Evolutionary conservation across 1,140 invertebrate species (phyloP).

Genomic region (Wasmannia auropunctata): DNA sequence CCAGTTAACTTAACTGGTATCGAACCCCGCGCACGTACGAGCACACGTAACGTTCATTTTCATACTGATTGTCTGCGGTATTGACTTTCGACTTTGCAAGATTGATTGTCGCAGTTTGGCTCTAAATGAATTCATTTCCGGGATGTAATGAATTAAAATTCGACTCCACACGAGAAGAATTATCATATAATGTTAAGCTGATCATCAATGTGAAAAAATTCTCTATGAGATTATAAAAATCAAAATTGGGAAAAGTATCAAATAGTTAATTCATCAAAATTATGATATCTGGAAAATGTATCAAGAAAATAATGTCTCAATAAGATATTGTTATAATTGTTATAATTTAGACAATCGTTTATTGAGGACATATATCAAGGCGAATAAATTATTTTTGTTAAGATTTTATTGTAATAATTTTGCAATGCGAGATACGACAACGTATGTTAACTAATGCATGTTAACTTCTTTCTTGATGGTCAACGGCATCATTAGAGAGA

Average conservation of each 20-base stretch:
- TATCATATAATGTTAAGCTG: not conserved
- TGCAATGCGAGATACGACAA: not conserved
- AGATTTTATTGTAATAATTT: not conserved
- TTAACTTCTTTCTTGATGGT: not conserved
- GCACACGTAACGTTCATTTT: conserved; percentile 49
- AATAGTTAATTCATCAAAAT: not conserved
- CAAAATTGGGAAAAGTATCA: not conserved
- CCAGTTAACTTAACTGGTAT: conserved; percentile 71
- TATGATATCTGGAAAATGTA: not conserved
- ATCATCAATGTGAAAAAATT: not conserved
- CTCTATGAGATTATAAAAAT: not conserved
- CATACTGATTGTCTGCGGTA: conserved; percentile 52
- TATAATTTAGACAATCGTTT: not conserved
- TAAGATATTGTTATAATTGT: not conserved
- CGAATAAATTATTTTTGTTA: not conserved
- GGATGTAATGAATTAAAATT: not conserved
- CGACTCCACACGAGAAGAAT: not conserved
- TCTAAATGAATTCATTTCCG: conserved; percentile 20
- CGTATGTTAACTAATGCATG: not conserved
- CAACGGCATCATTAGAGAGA: not conserved
- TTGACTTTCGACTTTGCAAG: conserved; percentile 19
- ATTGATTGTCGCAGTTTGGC: conserved; percentile 12
- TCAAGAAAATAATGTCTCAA: not conserved
- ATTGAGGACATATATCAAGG: not conserved
- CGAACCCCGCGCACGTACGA: conserved; percentile 46